These are phyloP conservation scores for Nettapus auritus DNA, from an alignment of 2,113 vertebrate genomes.

Conservation along the genomic window DNA sequence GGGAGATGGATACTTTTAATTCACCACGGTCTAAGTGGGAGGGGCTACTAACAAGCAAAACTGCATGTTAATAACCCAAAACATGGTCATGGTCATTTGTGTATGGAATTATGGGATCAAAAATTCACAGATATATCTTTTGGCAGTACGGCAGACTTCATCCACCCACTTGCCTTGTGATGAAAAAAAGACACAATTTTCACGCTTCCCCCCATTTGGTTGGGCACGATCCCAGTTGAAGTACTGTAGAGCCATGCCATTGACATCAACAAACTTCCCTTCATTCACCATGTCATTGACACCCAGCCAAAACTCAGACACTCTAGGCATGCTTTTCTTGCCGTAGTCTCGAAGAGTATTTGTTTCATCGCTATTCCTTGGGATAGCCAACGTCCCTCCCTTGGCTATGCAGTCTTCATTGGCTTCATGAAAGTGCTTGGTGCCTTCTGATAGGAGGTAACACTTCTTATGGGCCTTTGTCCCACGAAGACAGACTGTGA, in stretches of 20 bases:
- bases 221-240: constrained; percentile 92
- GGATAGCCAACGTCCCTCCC: constrained; percentile 90
- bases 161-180: constrained; percentile 94
- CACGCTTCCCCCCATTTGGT: constrained; percentile 89
- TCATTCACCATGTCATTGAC: constrained; percentile 91
- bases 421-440: constrained; percentile 92
- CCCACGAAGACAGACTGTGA: constrained; percentile 94
- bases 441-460: constrained; percentile 86
- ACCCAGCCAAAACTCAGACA: constrained; percentile 92
- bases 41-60: neutral
- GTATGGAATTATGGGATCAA: constrained; percentile 82
- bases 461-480: constrained; percentile 93
- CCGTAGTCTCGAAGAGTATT: constrained; percentile 86
- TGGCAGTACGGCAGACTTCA: constrained; percentile 88
- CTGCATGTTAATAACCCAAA: neutral
- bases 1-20: neutral
- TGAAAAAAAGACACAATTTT: constrained; percentile 90
- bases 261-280: constrained; percentile 94
- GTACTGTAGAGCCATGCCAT: constrained; percentile 85
- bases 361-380: constrained; percentile 86
- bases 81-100: neutral
- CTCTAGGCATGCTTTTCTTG: constrained; percentile 82
- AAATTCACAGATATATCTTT: constrained; percentile 95
- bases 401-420: constrained; percentile 96
- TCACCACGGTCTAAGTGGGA: neutral